A percentile compares a stretch with the other conserved stretches of the same genome.
Conservation (phyloP, 2,888 invertebrate species). For the Hirtodrosophila cameraria region DNA sequence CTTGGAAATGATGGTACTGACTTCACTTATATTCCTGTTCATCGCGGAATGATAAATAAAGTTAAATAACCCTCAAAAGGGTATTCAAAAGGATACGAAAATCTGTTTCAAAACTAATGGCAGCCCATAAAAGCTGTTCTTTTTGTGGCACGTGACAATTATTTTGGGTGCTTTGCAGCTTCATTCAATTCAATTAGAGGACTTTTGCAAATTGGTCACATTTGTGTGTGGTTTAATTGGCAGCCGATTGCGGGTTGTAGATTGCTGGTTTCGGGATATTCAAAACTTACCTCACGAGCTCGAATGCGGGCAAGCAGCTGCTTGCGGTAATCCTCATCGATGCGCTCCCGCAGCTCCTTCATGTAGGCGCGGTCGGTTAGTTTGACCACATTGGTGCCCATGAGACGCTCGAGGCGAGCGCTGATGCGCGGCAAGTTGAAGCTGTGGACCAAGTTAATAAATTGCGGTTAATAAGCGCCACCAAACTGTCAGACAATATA, state of each 20-base stretch:
- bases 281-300: constrained; percentile 86
- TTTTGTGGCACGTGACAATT: constrained; percentile 39
- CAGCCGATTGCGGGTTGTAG: not conserved
- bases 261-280: not conserved
- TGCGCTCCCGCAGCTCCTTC: constrained; percentile 86
- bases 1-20: too few relatives aligned
- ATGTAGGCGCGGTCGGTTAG: constrained; percentile 88
- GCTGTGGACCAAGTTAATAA: constrained; percentile 55
- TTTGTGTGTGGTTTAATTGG: constrained; percentile 53
- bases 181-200: constrained; percentile 67
- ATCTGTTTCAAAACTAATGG: constrained; percentile 27
- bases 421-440: constrained; percentile 84
- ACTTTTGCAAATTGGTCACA: constrained; percentile 63
- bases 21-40: too few relatives aligned
- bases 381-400: constrained; percentile 86
- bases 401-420: constrained; percentile 83
- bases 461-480: constrained; percentile 19
- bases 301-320: constrained; percentile 86
- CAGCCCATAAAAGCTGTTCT: constrained; percentile 7
- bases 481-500: constrained; percentile 10
- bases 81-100: constrained; percentile 5
- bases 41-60: too few relatives aligned
- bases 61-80: not conserved
- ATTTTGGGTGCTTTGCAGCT: not conserved
- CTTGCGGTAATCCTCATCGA: constrained; percentile 86